Base-by-base conservation (phyloP, 2,113 vertebrate species). In the Rhea pennata region DNA sequence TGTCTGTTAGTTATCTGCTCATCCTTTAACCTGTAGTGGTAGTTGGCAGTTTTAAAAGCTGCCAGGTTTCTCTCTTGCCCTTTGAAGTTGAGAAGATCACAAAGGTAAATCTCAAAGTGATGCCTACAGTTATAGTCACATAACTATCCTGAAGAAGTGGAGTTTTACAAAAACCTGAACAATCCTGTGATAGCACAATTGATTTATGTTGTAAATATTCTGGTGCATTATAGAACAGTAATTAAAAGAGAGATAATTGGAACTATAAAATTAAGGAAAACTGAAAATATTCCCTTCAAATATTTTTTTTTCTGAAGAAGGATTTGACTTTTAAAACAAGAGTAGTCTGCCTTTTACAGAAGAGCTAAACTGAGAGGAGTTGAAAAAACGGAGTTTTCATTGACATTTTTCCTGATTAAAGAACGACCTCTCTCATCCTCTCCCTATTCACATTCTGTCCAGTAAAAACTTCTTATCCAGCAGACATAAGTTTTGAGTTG, bases 1-100 rank as follows among this genome's bases (percentile, higher is more conserved):
- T 1, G 10, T 2, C 13, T 11, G 1, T 72, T 87, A 75, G 17
- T 56, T 84, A 48, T 13, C 0, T 0, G 40, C 31, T 67, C 62
- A 20, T 4, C 31, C 10, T 70, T 26, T 74, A 75, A 88, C 2
- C 6, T 46, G 21, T 33, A 78, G 9, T 39, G 40, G n/a, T 26
- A 78, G 19, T 9, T 22, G 13, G 1, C 8, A 39, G 26, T 75
- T 93, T 61, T 44, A 33, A 87, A 95, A 92, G 40, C 11, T 42
- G 3, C 6, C 27, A 21, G 1, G 4, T 81, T 84, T 93, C 39
- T 33, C 31, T 74, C 31, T 75, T 88, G 27, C 2, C 24, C 11
- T 82, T 90, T 64, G 58, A 88, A 92, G 56, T 77, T 54, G 86
- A 6, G 54, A 86, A 13, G 10, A 64, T 29, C 21, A 33, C 17